Percentiles rank a stretch among this genome's conserved stretches.
phyloP scores from a whole-genome alignment of 1,140 invertebrate species.

The Drosophila yakuba region DNA sequence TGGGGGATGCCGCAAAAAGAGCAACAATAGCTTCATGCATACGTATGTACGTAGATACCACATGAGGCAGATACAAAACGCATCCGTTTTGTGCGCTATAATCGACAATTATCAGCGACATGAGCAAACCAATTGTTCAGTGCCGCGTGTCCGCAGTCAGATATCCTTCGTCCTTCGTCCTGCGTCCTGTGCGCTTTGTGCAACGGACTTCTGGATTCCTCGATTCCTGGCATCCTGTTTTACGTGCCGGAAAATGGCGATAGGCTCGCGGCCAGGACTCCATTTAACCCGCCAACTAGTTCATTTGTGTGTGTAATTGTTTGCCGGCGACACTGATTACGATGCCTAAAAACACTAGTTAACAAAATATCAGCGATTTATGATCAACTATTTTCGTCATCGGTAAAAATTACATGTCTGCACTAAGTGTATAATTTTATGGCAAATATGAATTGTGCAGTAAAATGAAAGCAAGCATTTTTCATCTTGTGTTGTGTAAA shows the following conservation, averaged over 20 bases:
- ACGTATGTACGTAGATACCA: background rate
- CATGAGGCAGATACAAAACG: conserved; percentile 26
- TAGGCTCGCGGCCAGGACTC: conserved; percentile 24
- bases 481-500: too few species aligned
- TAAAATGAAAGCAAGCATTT: too few species aligned
- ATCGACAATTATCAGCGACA: conserved; percentile 78
- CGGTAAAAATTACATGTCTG: too few species aligned
- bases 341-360: conserved; percentile 38
- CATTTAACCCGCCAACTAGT: background rate
- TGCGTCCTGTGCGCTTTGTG: background rate
- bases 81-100: conserved; percentile 73
- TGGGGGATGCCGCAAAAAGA: conserved; percentile 27
- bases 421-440: too few species aligned
- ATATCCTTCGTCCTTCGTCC: background rate
- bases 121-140: conserved; percentile 78
- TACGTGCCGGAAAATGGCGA: conserved; percentile 21
- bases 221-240: conserved; percentile 8
- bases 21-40: conserved; percentile 25
- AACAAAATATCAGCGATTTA: background rate
- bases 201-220: background rate
- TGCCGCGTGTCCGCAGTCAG: conserved; percentile 25
- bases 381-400: too few species aligned
- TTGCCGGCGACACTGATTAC: conserved; percentile 63
- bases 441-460: too few species aligned
- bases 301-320: conserved; percentile 68